These are phyloP conservation scores for Coracias cyanogaster DNA, from an alignment of 2,797 vertebrate genomes.

Conservation along the genomic window DNA sequence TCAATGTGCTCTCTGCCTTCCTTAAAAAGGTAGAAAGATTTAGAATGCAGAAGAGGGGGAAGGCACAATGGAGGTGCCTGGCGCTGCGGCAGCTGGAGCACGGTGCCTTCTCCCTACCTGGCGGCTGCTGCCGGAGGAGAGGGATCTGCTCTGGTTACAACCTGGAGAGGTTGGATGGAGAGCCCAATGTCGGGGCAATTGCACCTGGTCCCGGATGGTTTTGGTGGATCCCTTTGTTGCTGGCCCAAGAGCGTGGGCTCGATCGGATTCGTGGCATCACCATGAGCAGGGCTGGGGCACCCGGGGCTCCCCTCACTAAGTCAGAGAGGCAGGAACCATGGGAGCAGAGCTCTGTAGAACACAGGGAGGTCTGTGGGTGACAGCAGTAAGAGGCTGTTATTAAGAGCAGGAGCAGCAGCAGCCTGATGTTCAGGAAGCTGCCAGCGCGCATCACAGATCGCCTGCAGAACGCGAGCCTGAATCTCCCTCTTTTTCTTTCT, in stretches of 20 bases:
- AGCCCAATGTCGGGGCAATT: accelerated
- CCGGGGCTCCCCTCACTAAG: accelerated
- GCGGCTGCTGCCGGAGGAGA: no score
- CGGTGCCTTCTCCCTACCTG: background rate
- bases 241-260: accelerated
- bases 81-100: background rate
- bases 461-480: conserved; percentile 5
- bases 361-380: background rate
- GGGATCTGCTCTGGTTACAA: background rate
- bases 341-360: background rate
- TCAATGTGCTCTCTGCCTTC: background rate
- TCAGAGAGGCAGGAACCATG: background rate
- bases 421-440: conserved; percentile 23
- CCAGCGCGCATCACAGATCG: background rate
- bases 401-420: background rate
- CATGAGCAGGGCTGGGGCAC: accelerated
- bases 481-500: conserved; percentile 20
- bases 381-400: background rate
- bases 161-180: background rate
- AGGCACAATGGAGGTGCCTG: background rate
- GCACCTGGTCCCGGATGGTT: accelerated
- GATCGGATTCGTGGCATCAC: accelerated
- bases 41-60: background rate
- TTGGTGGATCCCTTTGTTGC: accelerated
- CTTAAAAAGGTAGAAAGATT: background rate